phyloP scores from a whole-genome alignment of 2,888 invertebrate species.

The Plagodis pulveraria region DNA sequence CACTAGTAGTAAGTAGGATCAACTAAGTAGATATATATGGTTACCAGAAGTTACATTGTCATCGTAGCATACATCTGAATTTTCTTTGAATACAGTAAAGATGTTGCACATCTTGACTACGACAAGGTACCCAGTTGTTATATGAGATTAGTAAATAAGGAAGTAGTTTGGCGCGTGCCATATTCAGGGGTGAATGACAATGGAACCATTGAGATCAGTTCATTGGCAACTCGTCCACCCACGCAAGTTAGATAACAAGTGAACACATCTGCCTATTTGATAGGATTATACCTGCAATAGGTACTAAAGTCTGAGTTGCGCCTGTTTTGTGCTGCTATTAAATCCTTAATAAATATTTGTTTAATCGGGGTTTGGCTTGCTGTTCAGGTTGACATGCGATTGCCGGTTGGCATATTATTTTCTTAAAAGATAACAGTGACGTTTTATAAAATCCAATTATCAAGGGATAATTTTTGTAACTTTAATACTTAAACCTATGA shows the following conservation, averaged over 20 bases:
- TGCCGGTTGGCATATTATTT: constrained; percentile 2
- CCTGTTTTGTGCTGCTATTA: constrained; percentile 19
- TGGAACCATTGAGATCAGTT: constrained; percentile 74
- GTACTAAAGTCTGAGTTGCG: constrained; percentile 14
- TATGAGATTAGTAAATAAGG: constrained; percentile 62
- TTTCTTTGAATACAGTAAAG: too few relatives aligned
- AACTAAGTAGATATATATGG: neutral
- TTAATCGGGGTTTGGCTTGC: neutral
- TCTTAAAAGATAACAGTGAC: constrained; percentile 6
- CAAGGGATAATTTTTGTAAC: too few relatives aligned
- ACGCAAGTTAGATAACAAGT: constrained; percentile 79
- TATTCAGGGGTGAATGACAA: constrained; percentile 73
- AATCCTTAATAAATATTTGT: constrained; percentile 9
- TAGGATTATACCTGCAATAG: constrained; percentile 48
- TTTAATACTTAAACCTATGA: too few relatives aligned
- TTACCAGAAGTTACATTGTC: too few relatives aligned
- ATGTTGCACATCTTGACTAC: neutral
- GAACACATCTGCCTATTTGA: constrained; percentile 77
- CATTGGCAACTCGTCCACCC: constrained; percentile 76
- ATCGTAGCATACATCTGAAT: too few relatives aligned
- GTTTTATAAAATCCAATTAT: neutral
- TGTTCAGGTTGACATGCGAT: constrained; percentile 14
- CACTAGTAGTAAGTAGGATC: constrained; percentile 2
- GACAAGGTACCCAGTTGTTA: constrained; percentile 43
- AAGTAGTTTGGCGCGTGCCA: constrained; percentile 67